A percentile compares a stretch with the other conserved stretches of the same genome.
Conservation (phyloP, 1,140 invertebrate genomes). For the Drosophila rufa region DNA sequence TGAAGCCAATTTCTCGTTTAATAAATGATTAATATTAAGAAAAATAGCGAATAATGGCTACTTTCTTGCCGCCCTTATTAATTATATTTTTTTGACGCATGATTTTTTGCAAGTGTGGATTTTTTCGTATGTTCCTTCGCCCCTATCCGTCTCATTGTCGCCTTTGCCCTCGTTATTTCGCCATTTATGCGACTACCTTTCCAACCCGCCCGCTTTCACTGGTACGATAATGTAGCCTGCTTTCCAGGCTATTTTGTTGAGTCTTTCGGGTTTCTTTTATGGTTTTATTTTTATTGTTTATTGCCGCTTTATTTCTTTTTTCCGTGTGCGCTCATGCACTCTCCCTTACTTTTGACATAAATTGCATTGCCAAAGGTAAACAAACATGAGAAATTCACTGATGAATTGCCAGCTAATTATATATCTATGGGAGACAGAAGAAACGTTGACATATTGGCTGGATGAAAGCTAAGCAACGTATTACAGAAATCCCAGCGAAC, state of each 20-base stretch:
- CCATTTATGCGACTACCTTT: constrained; percentile 48
- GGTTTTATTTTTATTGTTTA: constrained; percentile 58
- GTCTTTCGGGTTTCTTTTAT: constrained; percentile 21
- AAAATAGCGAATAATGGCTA: too few relatives aligned
- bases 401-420: constrained; percentile 30
- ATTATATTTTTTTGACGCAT: too few relatives aligned
- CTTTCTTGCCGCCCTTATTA: too few relatives aligned
- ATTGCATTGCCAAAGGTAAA: constrained; percentile 43
- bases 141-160: constrained; percentile 12
- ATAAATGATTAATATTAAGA: too few relatives aligned
- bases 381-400: constrained; percentile 19
- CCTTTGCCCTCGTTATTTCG: constrained; percentile 50
- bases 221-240: constrained; percentile 33
- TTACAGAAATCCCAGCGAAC: background rate
- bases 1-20: too few relatives aligned
- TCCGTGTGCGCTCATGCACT: constrained; percentile 34
- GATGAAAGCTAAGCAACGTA: background rate
- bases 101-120: background rate
- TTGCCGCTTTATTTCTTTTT: constrained; percentile 59
- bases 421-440: background rate
- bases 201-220: background rate
- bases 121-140: constrained; percentile 3
- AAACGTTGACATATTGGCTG: background rate
- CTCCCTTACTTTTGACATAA: constrained; percentile 27
- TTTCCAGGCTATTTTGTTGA: constrained; percentile 50